phyloP scores from a whole-genome alignment of 2,888 invertebrate species.

The Junonia oenone region DNA sequence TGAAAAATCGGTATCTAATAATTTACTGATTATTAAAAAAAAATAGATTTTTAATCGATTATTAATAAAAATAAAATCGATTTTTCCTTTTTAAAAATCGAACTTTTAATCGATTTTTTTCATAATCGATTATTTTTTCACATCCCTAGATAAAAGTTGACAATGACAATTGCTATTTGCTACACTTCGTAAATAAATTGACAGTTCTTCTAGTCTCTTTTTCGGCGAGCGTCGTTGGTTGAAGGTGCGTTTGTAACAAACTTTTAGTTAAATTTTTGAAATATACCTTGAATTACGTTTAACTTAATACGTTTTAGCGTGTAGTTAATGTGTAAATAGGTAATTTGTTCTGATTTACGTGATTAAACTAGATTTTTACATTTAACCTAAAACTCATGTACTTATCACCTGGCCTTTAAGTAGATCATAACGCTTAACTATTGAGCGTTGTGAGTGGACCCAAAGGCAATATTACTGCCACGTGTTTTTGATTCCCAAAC shows the following conservation, averaged over 20 bases:
- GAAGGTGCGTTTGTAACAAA: slow-evolving; percentile 45
- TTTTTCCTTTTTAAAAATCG: too few species aligned
- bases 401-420: slow-evolving; percentile 42
- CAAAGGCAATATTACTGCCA: slow-evolving; percentile 53
- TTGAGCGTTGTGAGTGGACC: slow-evolving; percentile 50
- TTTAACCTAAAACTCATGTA: not conserved
- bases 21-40: too few species aligned
- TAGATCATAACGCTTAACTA: slow-evolving; percentile 50
- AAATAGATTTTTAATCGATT: too few species aligned
- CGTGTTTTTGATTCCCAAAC: slow-evolving; percentile 52
- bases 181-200: not conserved
- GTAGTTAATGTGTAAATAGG: not conserved
- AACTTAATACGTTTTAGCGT: not conserved
- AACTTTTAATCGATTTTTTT: too few species aligned
- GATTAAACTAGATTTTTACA: slow-evolving; percentile 46
- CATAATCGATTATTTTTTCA: too few species aligned
- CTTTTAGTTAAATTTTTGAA: not conserved
- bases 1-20: too few species aligned
- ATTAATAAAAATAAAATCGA: too few species aligned
- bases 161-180: too few species aligned
- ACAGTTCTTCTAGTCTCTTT: slow-evolving; percentile 36
- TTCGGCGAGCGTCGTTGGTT: slow-evolving; percentile 54
- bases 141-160: too few species aligned
- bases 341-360: slow-evolving; percentile 7
- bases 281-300: slow-evolving; percentile 2